Conservation (phyloP, 1,140 invertebrate species). For the Bombus pascuorum region DNA sequence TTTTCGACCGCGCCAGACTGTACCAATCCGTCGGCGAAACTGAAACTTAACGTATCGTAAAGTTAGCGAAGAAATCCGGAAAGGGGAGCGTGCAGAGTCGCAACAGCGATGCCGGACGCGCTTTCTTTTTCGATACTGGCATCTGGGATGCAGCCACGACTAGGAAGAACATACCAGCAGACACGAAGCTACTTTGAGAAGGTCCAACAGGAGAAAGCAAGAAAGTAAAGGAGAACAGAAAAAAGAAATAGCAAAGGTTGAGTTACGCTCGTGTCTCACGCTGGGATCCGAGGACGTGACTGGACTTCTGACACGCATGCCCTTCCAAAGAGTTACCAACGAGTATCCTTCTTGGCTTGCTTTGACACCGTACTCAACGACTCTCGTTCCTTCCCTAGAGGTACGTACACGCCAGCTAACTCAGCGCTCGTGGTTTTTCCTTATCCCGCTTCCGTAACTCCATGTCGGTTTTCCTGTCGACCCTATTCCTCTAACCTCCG, state of each 20-base stretch:
- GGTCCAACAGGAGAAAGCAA: background rate
- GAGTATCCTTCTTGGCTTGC: slow-evolving; percentile 67
- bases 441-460: background rate
- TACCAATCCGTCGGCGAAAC: slow-evolving; percentile 5
- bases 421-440: slow-evolving; percentile 11
- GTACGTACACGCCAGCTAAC: slow-evolving; percentile 5
- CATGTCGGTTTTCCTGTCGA: background rate
- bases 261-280: slow-evolving; percentile 75
- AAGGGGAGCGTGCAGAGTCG: background rate
- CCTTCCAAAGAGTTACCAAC: slow-evolving; percentile 72
- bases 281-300: slow-evolving; percentile 75
- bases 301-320: slow-evolving; percentile 72
- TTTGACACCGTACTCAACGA: slow-evolving; percentile 67
- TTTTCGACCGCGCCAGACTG: slow-evolving; percentile 12
- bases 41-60: slow-evolving; percentile 58
- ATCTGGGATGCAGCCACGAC: slow-evolving; percentile 4
- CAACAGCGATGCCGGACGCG: background rate
- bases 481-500: background rate
- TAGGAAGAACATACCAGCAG: background rate
- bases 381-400: slow-evolving; percentile 32
- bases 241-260: slow-evolving; percentile 74
- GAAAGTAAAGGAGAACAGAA: background rate
- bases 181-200: slow-evolving; percentile 13
- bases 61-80: slow-evolving; percentile 45
- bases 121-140: background rate